Percentiles rank a stretch among this genome's conserved stretches.
Conservation (phyloP, 2,797 vertebrate species). For the Sebastes kiyomatsui region DNA sequence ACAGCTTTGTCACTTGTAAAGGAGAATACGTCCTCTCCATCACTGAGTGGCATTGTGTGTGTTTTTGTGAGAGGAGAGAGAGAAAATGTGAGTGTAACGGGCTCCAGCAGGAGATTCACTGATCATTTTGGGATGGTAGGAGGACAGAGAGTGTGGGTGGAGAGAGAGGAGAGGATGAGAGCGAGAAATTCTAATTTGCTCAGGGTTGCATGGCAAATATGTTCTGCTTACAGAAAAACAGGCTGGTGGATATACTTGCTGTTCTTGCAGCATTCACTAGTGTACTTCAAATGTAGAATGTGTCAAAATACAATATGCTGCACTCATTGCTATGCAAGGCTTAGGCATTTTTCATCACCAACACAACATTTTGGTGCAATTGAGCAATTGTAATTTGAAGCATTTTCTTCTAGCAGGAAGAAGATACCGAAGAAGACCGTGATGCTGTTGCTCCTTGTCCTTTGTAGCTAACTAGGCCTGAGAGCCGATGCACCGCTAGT, state of each 20-base stretch:
- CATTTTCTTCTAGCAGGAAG: neutral
- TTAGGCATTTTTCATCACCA: neutral
- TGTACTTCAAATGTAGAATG: slow-evolving; percentile 8
- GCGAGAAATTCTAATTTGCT: slow-evolving; percentile 64
- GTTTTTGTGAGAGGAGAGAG: neutral
- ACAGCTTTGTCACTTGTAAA: slow-evolving; percentile 2
- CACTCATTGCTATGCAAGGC: neutral
- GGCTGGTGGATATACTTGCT: slow-evolving; percentile 31
- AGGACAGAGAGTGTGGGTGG: slow-evolving; percentile 59
- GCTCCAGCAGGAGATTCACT: slow-evolving; percentile 35
- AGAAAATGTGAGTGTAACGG: slow-evolving; percentile 7
- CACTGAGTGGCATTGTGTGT: neutral
- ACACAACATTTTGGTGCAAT: neutral
- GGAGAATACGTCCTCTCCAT: slow-evolving; percentile 6
- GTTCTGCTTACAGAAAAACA: slow-evolving; percentile 45
- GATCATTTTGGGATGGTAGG: slow-evolving; percentile 55
- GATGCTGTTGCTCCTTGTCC: neutral
- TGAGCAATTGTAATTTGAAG: neutral
- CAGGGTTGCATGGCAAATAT: slow-evolving; percentile 53
- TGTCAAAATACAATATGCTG: neutral
- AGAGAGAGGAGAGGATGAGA: slow-evolving; percentile 35
- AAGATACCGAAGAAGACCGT: neutral
- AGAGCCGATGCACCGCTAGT: slow-evolving; percentile 1
- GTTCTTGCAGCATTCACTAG: slow-evolving; percentile 8
- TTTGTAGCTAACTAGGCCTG: neutral